These are phyloP conservation scores for Pseudolycoriella hygida DNA, from an alignment of 2,888 invertebrate species.

Conservation along the genomic window DNA sequence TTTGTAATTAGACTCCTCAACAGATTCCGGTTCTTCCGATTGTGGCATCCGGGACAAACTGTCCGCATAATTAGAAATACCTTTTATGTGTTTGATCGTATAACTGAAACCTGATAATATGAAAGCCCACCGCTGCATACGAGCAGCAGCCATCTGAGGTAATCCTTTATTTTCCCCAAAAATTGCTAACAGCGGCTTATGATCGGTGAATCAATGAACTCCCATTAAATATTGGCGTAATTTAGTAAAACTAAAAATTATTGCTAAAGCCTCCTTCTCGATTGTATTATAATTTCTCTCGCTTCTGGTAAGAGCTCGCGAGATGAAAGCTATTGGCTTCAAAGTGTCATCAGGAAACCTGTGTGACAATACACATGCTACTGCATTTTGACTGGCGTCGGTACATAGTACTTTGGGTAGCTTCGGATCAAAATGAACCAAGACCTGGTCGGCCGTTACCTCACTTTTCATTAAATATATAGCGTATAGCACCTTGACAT, in stretches of 20 bases:
- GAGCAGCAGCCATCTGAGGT: background rate
- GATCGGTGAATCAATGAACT: background rate
- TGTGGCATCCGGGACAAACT: background rate
- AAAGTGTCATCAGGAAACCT: background rate
- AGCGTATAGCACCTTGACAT: background rate
- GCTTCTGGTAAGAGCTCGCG: background rate
- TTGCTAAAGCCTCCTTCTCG: too few relatives aligned
- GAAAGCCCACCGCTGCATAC: too few relatives aligned
- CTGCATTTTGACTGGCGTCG: background rate
- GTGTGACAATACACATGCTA: background rate
- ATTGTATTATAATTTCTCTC: background rate
- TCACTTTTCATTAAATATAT: background rate
- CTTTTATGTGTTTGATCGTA: too few relatives aligned
- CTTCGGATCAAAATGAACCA: background rate
- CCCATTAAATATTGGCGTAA: background rate
- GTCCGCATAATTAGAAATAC: too few relatives aligned
- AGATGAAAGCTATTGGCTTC: background rate
- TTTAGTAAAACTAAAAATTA: background rate
- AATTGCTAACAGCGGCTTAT: background rate
- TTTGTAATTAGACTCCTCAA: background rate
- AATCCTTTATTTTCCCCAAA: background rate
- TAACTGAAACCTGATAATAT: too few relatives aligned
- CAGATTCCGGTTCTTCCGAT: background rate
- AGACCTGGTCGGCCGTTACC: background rate
- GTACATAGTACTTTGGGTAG: background rate